Base-by-base conservation (phyloP, 2,113 vertebrate genomes). In the Nycticebus coucang region DNA sequence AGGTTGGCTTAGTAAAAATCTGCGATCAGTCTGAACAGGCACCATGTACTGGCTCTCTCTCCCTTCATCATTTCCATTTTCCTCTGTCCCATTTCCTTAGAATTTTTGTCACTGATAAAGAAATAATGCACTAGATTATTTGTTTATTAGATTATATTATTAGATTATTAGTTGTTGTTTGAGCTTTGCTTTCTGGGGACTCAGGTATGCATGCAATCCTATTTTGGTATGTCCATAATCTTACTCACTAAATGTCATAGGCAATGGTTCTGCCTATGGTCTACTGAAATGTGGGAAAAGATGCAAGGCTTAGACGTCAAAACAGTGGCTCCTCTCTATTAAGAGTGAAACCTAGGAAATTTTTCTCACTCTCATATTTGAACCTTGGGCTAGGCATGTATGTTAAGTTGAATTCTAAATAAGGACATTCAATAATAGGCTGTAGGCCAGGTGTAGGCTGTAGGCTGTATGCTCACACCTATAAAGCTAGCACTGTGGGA, bases 391-490 rank as follows among this genome's bases (percentile, higher is more conserved):
- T 80, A 77, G 41, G 53, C 2, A 41, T 50, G 14, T 35, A 15
- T 50, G 60, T 74, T 69, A 87, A 80, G 50, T 15, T 62, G 85
- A 93, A 87, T 83, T 68, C 22, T 79, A 59, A 94, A 77, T 89
- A 17, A 89, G 30, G 7, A 59, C 21, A 12, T n/a, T 81, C 11
- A 80, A 19, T 64, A 30, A 1, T 64, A 74, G 9, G 5, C 55
- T 91, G 7, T 50, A 50, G 45, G 45, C 8, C 45, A 50, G 45
- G 8, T 50, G 45, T 50, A 50, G 45, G 45, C 45, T 91, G 7
- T 50, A 50, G 8, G 45, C 8, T 50, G 45, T 50, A 50, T 8
- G 45, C 45, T 50, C 8, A 50, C 8, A 9, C 45, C 8, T 50
- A 50, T 50, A 50, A 50, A 50, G 45, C 45, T 50, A 50, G 45